phyloP scores from a whole-genome alignment of 2,113 vertebrate genomes.

The Anthoscopus minutus region DNA sequence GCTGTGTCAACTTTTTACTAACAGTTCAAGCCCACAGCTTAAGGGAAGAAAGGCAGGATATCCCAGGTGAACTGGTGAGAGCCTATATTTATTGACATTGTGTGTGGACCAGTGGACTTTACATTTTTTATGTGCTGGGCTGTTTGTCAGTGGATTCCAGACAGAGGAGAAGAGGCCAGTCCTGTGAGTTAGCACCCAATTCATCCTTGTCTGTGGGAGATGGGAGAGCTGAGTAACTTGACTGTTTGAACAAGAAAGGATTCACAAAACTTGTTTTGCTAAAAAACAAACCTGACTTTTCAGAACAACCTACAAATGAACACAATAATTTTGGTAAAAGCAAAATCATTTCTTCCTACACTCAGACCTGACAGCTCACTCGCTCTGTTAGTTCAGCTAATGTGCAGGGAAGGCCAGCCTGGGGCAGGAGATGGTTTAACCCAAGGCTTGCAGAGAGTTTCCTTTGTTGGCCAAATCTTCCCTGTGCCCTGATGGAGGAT shows the following conservation, averaged over 20 bases:
- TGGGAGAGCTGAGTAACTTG: neutral
- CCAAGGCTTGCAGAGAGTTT: neutral
- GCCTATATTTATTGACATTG: neutral
- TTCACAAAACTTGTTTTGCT: neutral
- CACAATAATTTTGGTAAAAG: neutral
- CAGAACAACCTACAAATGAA: neutral
- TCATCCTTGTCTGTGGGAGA: neutral
- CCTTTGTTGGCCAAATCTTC: neutral
- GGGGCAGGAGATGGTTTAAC: neutral
- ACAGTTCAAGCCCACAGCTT: neutral
- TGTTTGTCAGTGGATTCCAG: neutral
- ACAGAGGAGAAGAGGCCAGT: neutral
- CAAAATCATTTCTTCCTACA: neutral
- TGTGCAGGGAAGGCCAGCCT: neutral
- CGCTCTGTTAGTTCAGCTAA: neutral
- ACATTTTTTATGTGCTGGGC: neutral
- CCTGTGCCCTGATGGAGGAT: neutral
- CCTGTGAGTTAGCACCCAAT: neutral
- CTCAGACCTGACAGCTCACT: neutral
- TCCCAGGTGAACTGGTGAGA: neutral
- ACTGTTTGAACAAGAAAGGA: neutral
- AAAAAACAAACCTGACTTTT: neutral
- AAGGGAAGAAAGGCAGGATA: neutral
- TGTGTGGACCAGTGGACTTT: neutral
- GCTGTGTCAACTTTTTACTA: slow-evolving; percentile 67